Percentiles rank a stretch among this genome's conserved stretches.
Evolutionary conservation across 1,140 invertebrate species (phyloP).

Genomic region (Ceratina australensis): DNA sequence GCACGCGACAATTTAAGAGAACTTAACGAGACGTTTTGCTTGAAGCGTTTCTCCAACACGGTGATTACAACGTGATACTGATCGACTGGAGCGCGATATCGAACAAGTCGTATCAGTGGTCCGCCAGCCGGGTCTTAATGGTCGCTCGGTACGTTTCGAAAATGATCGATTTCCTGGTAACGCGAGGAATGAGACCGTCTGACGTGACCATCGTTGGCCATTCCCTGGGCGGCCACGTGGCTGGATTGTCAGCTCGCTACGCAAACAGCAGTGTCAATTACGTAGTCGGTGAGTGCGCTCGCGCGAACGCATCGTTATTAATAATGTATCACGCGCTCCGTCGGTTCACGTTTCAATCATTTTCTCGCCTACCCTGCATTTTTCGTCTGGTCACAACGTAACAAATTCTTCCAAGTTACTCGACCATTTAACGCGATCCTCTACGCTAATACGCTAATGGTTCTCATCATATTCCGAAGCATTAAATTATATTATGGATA

Average conservation of each 20-base stretch:
- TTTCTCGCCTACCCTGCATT: too few species aligned
- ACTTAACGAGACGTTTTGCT: too few species aligned
- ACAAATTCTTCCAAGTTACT: too few species aligned
- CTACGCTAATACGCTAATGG: too few species aligned
- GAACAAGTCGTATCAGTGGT: constrained; percentile 75
- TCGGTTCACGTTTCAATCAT: background rate
- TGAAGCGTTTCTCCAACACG: constrained; percentile 80
- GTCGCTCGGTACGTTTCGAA: constrained; percentile 82
- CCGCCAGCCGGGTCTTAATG: constrained; percentile 78
- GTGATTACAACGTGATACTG: constrained; percentile 82
- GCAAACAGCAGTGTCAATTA: constrained; percentile 51
- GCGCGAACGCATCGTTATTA: background rate
- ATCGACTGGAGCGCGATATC: constrained; percentile 83
- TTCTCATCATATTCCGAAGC: too few species aligned
- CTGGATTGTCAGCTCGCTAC: constrained; percentile 70
- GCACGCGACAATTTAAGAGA: too few species aligned
- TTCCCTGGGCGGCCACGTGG: constrained; percentile 78
- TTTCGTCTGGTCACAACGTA: too few species aligned
- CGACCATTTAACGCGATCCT: too few species aligned
- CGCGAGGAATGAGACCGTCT: constrained; percentile 76
- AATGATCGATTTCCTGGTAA: constrained; percentile 81
- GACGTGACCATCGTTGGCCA: constrained; percentile 80
- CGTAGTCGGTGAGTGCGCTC: constrained; percentile 64
- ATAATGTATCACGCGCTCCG: background rate
- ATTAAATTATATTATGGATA: too few species aligned